Conservation (phyloP, 2,113 vertebrate genomes). For the Boleophthalmus pectinirostris region DNA sequence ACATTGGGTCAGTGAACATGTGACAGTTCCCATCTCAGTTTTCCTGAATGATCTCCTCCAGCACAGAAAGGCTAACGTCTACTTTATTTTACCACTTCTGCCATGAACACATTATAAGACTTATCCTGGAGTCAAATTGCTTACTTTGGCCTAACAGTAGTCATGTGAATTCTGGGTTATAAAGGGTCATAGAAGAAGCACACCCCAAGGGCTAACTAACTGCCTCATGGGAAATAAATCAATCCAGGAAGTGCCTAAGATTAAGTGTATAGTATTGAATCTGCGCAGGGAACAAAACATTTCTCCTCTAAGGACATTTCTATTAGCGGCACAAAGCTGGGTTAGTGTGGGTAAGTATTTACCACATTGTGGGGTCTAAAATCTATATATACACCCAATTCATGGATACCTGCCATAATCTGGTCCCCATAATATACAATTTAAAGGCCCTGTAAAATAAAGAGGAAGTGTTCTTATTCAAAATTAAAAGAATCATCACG, state of each 20-base stretch:
- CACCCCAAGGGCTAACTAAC: background rate
- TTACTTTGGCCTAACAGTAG: background rate
- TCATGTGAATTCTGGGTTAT: background rate
- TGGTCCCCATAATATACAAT: too few species aligned
- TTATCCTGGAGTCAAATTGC: background rate
- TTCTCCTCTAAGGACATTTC: background rate
- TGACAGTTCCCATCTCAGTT: background rate
- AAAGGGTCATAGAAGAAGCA: background rate
- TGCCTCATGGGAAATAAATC: background rate
- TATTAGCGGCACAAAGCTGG: background rate
- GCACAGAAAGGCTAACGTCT: background rate
- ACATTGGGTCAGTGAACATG: background rate
- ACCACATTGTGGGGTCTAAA: too few species aligned
- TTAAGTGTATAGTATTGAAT: background rate
- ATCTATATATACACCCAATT: too few species aligned
- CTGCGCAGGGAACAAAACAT: background rate
- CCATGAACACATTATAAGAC: background rate
- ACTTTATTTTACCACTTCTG: background rate
- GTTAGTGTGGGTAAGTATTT: too few species aligned
- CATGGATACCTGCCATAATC: too few species aligned
- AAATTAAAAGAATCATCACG: too few species aligned
- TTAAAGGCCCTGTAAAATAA: too few species aligned
- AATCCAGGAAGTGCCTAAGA: background rate
- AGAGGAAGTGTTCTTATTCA: too few species aligned
- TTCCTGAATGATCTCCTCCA: background rate